phyloP scores from a whole-genome alignment of 2,888 invertebrate genomes.

The Galeopsomyia nigrocyanea region DNA sequence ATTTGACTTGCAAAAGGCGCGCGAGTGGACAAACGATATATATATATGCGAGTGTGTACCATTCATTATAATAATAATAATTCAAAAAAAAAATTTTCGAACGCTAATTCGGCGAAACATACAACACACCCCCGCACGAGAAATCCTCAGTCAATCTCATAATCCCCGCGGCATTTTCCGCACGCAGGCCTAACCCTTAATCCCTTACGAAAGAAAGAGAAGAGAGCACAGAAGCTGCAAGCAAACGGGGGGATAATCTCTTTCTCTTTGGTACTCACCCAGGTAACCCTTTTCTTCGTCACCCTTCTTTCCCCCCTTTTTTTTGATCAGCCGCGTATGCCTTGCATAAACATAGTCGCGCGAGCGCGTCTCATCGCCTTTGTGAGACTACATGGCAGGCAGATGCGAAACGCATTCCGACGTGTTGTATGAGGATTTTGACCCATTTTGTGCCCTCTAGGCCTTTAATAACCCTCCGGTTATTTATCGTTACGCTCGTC shows the following conservation, averaged over 20 bases:
- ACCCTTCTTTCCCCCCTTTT: background rate
- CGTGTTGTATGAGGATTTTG: slow-evolving; percentile 25
- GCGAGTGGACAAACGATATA: slow-evolving; percentile 6
- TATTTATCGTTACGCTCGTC: slow-evolving; percentile 16
- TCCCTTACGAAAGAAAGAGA: too few species aligned
- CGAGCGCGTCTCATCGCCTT: slow-evolving; percentile 12
- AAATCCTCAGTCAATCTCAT: too few species aligned
- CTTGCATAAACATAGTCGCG: background rate
- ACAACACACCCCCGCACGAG: background rate
- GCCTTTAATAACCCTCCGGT: background rate
- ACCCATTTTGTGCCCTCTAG: slow-evolving; percentile 19
- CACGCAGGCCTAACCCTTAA: too few species aligned
- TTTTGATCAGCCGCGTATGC: background rate
- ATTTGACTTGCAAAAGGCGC: slow-evolving; percentile 28
- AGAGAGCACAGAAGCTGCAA: too few species aligned
- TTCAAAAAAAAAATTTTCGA: too few species aligned
- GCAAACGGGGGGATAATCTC: background rate
- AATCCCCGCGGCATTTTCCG: too few species aligned
- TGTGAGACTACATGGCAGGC: background rate
- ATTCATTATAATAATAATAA: background rate
- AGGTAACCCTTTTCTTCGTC: slow-evolving; percentile 11
- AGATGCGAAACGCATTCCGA: slow-evolving; percentile 1
- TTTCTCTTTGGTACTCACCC: slow-evolving; percentile 3
- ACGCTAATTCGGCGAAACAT: too few species aligned
- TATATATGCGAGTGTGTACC: background rate